Conservation (phyloP, 2,797 vertebrate species). For the Chrysocyon brachyurus region DNA sequence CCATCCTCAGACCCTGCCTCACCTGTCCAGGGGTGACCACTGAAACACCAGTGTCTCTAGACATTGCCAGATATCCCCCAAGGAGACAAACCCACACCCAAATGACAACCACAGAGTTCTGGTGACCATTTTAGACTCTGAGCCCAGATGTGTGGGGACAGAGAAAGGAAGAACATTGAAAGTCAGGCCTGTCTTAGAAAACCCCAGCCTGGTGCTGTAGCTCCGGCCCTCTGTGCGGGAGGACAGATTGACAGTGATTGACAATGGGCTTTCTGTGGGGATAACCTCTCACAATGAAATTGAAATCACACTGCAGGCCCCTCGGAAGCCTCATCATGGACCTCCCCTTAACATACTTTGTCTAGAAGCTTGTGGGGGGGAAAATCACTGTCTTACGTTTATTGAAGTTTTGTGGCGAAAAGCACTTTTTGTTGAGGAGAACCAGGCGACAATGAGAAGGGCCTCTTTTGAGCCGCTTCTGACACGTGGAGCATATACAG, state of each 20-base stretch:
- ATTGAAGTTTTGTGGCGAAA: not conserved
- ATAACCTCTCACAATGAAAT: not conserved
- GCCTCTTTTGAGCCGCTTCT: not conserved
- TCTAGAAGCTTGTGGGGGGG: not conserved
- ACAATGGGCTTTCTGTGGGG: not conserved
- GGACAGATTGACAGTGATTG: not conserved
- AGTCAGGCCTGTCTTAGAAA: not conserved
- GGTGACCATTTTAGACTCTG: not conserved
- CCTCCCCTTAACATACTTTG: not conserved
- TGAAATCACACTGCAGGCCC: not conserved
- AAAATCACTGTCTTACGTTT: not conserved
- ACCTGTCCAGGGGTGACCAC: not conserved
- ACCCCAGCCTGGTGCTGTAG: not conserved
- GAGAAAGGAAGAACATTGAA: not conserved
- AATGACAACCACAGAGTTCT: not conserved
- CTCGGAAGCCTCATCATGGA: not conserved
- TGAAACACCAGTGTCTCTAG: not conserved
- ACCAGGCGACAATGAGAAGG: not conserved
- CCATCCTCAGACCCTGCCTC: not conserved
- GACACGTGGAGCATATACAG: not conserved
- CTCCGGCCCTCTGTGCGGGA: not conserved
- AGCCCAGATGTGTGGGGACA: not conserved
- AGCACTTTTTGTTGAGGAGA: slow-evolving; percentile 18
- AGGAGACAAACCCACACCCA: not conserved
- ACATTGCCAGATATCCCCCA: not conserved